Evolutionary conservation across 1,140 invertebrate species (phyloP).

Genomic region (Teleogryllus occipitalis): DNA sequence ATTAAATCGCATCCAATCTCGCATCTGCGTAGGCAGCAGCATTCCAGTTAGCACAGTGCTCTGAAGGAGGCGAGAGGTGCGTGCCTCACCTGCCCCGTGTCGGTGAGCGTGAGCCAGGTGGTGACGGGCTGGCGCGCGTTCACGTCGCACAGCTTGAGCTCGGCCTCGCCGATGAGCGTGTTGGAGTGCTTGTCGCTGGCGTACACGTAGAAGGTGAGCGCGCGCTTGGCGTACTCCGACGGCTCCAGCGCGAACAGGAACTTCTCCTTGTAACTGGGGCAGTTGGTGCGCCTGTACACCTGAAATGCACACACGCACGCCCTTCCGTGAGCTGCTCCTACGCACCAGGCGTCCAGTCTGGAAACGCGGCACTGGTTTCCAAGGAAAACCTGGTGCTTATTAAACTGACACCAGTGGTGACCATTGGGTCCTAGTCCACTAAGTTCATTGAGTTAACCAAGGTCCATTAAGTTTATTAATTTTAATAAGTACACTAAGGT

Average conservation of each 20-base stretch:
- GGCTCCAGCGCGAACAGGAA: constrained; percentile 60
- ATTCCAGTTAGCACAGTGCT: too few relatives aligned
- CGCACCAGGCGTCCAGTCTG: too few relatives aligned
- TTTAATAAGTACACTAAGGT: too few relatives aligned
- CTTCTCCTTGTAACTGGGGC: constrained; percentile 64
- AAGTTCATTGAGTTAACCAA: too few relatives aligned
- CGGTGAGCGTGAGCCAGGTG: constrained; percentile 53
- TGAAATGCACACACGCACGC: constrained; percentile 27
- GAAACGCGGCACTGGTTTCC: too few relatives aligned
- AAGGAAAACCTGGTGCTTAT: too few relatives aligned
- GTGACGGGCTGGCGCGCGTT: constrained; percentile 48
- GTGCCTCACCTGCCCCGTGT: constrained; percentile 46
- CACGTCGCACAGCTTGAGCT: constrained; percentile 50
- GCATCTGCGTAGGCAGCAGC: too few relatives aligned
- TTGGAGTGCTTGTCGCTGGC: constrained; percentile 51
- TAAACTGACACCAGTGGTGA: too few relatives aligned
- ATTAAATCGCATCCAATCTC: too few relatives aligned
- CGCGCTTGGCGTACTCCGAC: constrained; percentile 41
- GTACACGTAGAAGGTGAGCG: constrained; percentile 52
- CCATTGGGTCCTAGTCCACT: too few relatives aligned
- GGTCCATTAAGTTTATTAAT: too few relatives aligned
- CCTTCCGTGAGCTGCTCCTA: too few relatives aligned
- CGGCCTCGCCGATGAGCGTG: constrained; percentile 55
- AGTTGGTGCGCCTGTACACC: constrained; percentile 53
- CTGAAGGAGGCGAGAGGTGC: background rate